phyloP scores from a whole-genome alignment of 2,797 vertebrate species.

The Lophius americanus region DNA sequence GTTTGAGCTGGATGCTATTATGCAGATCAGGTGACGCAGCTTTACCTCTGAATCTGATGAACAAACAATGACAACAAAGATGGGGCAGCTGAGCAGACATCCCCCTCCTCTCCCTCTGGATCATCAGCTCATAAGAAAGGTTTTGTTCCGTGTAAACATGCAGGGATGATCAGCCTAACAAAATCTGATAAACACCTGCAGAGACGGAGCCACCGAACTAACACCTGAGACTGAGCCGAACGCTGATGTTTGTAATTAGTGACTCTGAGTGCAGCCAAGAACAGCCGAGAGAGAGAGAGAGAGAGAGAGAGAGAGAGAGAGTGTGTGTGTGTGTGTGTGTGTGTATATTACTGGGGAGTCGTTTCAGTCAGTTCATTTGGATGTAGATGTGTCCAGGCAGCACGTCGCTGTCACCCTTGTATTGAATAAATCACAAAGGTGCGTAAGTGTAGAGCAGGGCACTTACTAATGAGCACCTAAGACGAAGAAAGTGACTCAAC shows the following conservation, averaged over 20 bases:
- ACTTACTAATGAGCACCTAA: slow-evolving; percentile 30
- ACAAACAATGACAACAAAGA: slow-evolving; percentile 39
- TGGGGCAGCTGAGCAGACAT: slow-evolving; percentile 41
- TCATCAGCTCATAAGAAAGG: slow-evolving; percentile 17
- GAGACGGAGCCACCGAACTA: no score
- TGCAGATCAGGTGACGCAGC: slow-evolving; percentile 49
- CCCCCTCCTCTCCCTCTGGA: no score
- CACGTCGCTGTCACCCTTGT: slow-evolving; percentile 37
- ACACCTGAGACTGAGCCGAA: no score
- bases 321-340: slow-evolving; percentile 2
- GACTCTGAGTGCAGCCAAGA: no score
- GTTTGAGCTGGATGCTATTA: slow-evolving; percentile 21
- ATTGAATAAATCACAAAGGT: slow-evolving; percentile 58
- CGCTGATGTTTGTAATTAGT: no score
- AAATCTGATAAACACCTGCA: slow-evolving; percentile 13
- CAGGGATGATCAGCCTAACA: slow-evolving; percentile 37
- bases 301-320: no score
- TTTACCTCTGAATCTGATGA: neutral
- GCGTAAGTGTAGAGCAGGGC: slow-evolving; percentile 4
- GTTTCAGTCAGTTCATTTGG: slow-evolving; percentile 44
- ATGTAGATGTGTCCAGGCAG: slow-evolving; percentile 63
- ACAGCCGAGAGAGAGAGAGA: no score
- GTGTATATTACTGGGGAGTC: slow-evolving; percentile 47
- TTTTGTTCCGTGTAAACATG: slow-evolving; percentile 32
- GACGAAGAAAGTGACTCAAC: no score